Base-by-base conservation (phyloP, 2,888 invertebrate genomes). In the Drosophila rubida region DNA sequence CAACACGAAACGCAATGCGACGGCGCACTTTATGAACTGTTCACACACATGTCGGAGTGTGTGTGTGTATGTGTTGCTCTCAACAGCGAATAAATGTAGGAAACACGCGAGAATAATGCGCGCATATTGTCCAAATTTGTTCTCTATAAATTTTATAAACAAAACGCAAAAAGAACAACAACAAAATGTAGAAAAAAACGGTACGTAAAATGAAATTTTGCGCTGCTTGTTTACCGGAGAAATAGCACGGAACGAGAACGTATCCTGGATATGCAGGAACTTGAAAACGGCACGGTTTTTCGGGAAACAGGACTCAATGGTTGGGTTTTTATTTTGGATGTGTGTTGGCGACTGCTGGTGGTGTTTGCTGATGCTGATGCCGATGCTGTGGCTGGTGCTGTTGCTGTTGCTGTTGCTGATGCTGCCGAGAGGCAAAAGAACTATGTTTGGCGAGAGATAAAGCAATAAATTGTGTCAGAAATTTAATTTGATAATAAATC, bases 401-500 rank as follows among this genome's bases (percentile, higher is more conserved):
- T 39, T 37, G 45, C 35, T 61, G 60, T 13, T 61, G 60, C 35
- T 60, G 75, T 57, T 77, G 58, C 71, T 75, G 75, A 75, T 81
- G 78, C 83, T 80, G 80, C 82, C 86, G 84, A 88, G 88, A 88
- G 88, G 89, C 88, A 86, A 89, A 90, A 91, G 87, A 90, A 91
- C 90, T 90, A 90, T 88, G 90, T 82, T 88, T 82, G 87, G 84
- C 83, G 88, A 91, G 90, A 92, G 92, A 92, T 92, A 92, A 91
- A 92, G 92, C 91, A 92, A 92, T 92, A 92, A 92, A 92, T 92
- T 92, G 91, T 92, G 92, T 92, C 92, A 92, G 92, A 92, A 92
- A 92, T 92, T 92, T 92, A 92, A 92, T 92, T 92, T 92, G 92
- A 91, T 92, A 91, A 92, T 92, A 92, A 92, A 92, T 92, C 92